Evolutionary conservation across 30 jellyfish, hydroid and myxozoan species (phyloP).

Genomic region (Rhopilema esculentum): DNA sequence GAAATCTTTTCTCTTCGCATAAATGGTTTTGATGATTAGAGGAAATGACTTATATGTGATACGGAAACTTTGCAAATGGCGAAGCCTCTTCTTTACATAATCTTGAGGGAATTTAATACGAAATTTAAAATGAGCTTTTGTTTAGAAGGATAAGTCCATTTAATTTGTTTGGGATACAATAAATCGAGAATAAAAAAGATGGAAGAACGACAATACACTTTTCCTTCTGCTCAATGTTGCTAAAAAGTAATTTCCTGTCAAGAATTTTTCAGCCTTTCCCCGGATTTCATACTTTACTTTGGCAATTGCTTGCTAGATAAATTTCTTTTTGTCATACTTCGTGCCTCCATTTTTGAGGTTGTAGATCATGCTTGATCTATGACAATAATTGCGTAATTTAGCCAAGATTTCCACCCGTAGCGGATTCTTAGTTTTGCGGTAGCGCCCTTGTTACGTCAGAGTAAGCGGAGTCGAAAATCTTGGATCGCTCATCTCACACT

Average conservation of each 20-base stretch:
- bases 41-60: not conserved
- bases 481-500: constrained; percentile 25
- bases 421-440: not conserved
- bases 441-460: not conserved
- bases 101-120: not conserved
- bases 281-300: not conserved
- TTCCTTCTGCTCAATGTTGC: not conserved
- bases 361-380: too few species aligned
- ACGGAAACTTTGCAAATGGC: not conserved
- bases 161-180: not conserved
- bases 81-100: not conserved
- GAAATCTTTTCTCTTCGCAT: not conserved
- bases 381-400: too few species aligned
- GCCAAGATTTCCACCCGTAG: not conserved
- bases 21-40: not conserved
- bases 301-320: not conserved
- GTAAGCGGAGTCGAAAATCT: not conserved
- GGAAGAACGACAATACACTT: not conserved
- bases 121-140: not conserved
- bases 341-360: too few species aligned
- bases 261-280: not conserved
- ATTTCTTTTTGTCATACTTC: too few species aligned
- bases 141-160: not conserved
- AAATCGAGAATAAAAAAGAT: not conserved
- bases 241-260: not conserved